Evolutionary conservation across 2,113 vertebrate genomes (phyloP), one percentile per base, ranked within the genome.

Genomic region (Saccopteryx bilineata): DNA sequence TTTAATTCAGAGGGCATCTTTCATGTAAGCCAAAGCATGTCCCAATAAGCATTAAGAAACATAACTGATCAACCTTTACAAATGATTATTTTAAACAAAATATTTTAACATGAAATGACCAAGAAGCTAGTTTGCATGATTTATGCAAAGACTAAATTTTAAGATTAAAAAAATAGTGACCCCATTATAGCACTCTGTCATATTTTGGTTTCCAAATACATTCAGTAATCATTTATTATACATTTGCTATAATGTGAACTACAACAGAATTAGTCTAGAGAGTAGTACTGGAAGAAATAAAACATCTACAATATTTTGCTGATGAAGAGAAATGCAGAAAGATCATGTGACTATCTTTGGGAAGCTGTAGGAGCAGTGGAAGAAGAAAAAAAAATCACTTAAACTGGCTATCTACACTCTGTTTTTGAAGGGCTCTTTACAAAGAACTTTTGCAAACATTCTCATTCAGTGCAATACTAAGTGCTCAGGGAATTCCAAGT

Each of bases 21-120:
- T 93, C 76, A 93, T 61, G 87, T 87, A 92, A 90, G 26, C 10
- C 66, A 90, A 90, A 93, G 60, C 72, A 94, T 52, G 94, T 74
- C 76, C n/a, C 58, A 82, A 56, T 75, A 93, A 72, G 58, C 54
- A 96, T 86, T 79, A 93, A 90, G 23, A 90, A 93, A 81, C 28
- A 87, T 58, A 84, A 88, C 6, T 54, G 46, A 87, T 68, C 48
- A 60, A 78, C n/a, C 50, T 96, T 91, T 68, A 87, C 23, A 79
- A 71, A 75, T 69, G 48, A 78, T 4, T 87, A 93, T 65, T 66
- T 91, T 85, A 92, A 78, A 63, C 39, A 92, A 85, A 90, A 63
- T 31, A 93, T 76, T 82, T 89, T 68, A 63, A 95, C 26, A 90
- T 46, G 72, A 92, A 85, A 89, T 15, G 9, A 71, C 54, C 54